Base-by-base conservation (phyloP, 64 coral and sea anemone genomes). In the Actinia equina region DNA sequence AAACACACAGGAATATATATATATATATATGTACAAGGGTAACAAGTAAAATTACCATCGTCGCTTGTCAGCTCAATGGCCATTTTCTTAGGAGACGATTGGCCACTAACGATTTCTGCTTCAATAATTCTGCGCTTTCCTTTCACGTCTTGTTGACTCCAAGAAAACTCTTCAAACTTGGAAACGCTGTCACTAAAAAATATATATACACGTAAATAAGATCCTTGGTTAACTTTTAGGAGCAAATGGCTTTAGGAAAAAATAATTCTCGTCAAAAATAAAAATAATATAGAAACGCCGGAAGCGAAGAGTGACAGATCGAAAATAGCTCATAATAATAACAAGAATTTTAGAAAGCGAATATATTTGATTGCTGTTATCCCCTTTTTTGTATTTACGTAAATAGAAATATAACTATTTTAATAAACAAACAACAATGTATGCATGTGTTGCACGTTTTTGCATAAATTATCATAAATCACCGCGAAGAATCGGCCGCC, bases 401-500 rank as follows among this genome's bases (percentile, higher is more conserved):
- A 3, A 27, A 71, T 41, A 5, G 6, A 6, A 71, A 30, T 71
- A 14, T 71, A 26, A 41, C 30, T 37, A 37, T 37, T 37, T 37
- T 37, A 37, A 37, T 37, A 37, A 37, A 37, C 30, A 37, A 37
- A 37, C 30, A 37, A 37, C 30, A 37, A 37, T 37, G 30, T 37
- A 37, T 37, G 0, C 30, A 37, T 37, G 30, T 37, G 30, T 71
- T 65, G 5, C 22, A 37, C 2, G 26, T 37, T 71, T 65, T 71
- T 71, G 69, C 69, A 71, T 71, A 71, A 37, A 74, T 74, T 74
- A 74, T 74, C 69, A 74, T 74, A 74, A 74, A 30, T 25, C 41
- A 10, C 6, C 69, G 69, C 5, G 62, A 65, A 65, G 62, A 19
- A 65, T 22, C 20, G 62, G 3, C 62, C 18, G 20, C 62, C 62